Conservation (phyloP, 2,113 vertebrate species). For the Leucoraja erinaceus region DNA sequence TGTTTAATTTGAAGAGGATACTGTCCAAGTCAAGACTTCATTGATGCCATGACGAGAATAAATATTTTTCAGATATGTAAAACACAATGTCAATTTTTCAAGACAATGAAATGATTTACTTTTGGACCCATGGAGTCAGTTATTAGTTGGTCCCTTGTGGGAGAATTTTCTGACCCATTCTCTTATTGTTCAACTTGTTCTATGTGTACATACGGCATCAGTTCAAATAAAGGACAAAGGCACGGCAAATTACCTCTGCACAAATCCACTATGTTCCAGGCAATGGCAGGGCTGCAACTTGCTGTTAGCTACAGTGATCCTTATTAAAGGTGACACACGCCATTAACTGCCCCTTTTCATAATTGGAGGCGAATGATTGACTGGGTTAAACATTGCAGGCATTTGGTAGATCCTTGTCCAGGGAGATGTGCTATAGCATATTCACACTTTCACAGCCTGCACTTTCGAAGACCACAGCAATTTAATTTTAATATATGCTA, state of each 20-base stretch:
- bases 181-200: neutral
- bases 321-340: slow-evolving; percentile 34
- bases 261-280: neutral
- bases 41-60: neutral
- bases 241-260: slow-evolving; percentile 17
- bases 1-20: neutral
- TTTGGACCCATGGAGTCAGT: neutral
- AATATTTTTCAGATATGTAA: neutral
- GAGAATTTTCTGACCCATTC: neutral
- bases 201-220: neutral
- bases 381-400: slow-evolving; percentile 8
- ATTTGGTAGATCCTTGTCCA: slow-evolving; percentile 4
- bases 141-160: neutral
- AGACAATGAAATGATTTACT: neutral
- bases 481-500: neutral
- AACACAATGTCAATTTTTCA: neutral
- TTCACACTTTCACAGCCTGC: neutral
- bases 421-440: neutral
- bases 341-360: slow-evolving; percentile 29
- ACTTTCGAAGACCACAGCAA: neutral
- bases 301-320: neutral
- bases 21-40: neutral
- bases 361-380: neutral
- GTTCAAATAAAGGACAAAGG: slow-evolving; percentile 9
- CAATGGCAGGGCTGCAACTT: neutral